These are phyloP conservation scores for Melinaea menophilus DNA, from an alignment of 2,888 invertebrate species.

Conservation along the genomic window DNA sequence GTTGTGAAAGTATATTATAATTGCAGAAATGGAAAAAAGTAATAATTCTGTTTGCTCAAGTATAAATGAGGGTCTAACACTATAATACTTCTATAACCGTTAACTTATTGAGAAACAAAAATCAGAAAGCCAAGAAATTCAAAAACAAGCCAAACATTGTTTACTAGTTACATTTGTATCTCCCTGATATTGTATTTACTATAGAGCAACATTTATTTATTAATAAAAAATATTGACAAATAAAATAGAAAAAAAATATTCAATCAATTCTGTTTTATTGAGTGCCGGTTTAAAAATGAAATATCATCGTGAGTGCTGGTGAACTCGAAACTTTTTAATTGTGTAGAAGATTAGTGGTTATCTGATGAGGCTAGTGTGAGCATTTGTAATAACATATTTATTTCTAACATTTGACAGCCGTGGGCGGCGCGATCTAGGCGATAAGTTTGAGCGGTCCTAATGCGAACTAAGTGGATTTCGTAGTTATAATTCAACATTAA, in stretches of 20 bases:
- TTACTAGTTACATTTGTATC: no score
- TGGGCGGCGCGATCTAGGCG: constrained; percentile 69
- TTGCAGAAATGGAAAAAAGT: neutral
- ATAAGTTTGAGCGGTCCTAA: constrained; percentile 46
- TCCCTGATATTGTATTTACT: no score
- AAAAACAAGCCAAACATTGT: no score
- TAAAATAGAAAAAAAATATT: constrained; percentile 8
- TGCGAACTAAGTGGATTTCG: constrained; percentile 40
- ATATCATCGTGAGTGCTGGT: constrained; percentile 47
- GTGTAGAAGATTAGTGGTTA: constrained; percentile 73
- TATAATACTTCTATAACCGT: no score
- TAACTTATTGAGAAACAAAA: no score
- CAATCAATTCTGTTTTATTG: constrained; percentile 33
- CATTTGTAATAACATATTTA: constrained; percentile 76
- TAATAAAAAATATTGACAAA: neutral
- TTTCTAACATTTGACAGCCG: constrained; percentile 74
- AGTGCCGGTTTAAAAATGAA: constrained; percentile 39
- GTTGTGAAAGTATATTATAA: neutral
- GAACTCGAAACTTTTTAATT: constrained; percentile 70
- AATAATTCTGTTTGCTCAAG: no score
- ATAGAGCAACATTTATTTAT: neutral
- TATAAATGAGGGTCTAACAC: no score
- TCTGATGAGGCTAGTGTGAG: constrained; percentile 67
- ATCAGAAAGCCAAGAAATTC: no score
- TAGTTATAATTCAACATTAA: constrained; percentile 1